Percentiles rank a stretch among this genome's conserved stretches.
phyloP scores from a whole-genome alignment of 2,888 invertebrate species.

The Euzetes globulus region DNA sequence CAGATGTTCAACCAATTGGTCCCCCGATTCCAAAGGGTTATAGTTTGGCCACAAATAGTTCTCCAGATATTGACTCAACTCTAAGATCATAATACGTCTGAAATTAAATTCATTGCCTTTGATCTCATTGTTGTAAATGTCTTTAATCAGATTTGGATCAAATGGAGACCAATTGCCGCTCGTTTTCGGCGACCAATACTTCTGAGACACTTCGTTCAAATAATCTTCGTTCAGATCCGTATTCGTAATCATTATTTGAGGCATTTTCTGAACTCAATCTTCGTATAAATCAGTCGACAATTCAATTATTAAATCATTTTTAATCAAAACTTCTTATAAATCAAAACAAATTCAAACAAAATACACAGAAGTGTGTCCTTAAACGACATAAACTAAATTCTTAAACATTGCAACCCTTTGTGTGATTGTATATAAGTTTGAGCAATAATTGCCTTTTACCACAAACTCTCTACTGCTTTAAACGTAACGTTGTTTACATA shows the following conservation, averaged over 20 bases:
- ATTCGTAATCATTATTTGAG: conserved; percentile 56
- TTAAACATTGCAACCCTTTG: too few species aligned
- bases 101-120: conserved; percentile 54
- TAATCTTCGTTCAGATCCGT: conserved; percentile 83
- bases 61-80: conserved; percentile 95
- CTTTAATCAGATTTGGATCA: conserved; percentile 70
- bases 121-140: conserved; percentile 81
- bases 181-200: conserved; percentile 87
- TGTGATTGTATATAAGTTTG: too few species aligned
- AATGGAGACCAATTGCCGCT: conserved; percentile 51
- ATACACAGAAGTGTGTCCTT: too few species aligned
- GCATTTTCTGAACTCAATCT: background rate
- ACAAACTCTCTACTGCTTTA: too few species aligned
- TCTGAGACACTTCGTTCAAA: conserved; percentile 82
- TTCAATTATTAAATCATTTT: too few species aligned
- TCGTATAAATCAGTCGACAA: background rate
- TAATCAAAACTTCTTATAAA: too few species aligned
- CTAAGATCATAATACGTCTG: conserved; percentile 72
- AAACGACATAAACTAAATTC: too few species aligned
- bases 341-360: too few species aligned
- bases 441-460: too few species aligned
- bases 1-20: conserved; percentile 65
- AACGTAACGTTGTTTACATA: too few species aligned
- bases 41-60: conserved; percentile 96
- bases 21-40: conserved; percentile 51